These are phyloP conservation scores for Sinelater perroti DNA, from an alignment of 2,888 invertebrate genomes.

Conservation along the genomic window DNA sequence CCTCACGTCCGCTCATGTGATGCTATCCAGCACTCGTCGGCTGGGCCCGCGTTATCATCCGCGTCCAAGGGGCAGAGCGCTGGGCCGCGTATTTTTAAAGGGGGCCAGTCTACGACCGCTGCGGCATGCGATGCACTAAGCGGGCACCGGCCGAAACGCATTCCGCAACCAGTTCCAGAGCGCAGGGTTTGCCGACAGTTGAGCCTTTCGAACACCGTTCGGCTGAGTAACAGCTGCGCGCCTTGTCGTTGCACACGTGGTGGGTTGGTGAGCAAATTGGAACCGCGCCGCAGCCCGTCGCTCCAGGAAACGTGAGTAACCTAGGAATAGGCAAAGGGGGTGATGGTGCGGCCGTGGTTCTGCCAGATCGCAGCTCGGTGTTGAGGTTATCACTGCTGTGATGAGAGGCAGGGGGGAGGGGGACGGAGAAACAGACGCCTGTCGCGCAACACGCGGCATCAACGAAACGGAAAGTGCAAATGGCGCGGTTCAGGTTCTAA, in stretches of 20 bases:
- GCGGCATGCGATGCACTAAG: slow-evolving; percentile 22
- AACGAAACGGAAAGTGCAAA: no score
- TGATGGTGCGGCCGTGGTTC: no score
- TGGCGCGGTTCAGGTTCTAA: no score
- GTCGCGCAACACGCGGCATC: no score
- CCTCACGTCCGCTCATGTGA: slow-evolving; percentile 6
- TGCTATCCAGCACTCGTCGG: no score
- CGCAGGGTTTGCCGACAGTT: slow-evolving; percentile 15
- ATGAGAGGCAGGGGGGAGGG: no score
- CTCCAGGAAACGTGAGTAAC: no score
- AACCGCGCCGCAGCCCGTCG: not conserved
- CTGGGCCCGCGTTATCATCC: slow-evolving; percentile 1
- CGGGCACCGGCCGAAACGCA: slow-evolving; percentile 11
- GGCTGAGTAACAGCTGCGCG: slow-evolving; percentile 25
- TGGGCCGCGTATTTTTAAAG: slow-evolving; percentile 18
- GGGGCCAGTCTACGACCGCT: slow-evolving; percentile 19
- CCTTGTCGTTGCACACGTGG: slow-evolving; percentile 14
- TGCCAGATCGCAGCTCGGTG: no score
- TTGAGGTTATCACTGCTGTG: no score
- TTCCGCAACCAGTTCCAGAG: slow-evolving; percentile 25
- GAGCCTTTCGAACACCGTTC: not conserved
- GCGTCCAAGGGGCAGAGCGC: slow-evolving; percentile 11
- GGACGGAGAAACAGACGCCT: no score
- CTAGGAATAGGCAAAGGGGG: no score
- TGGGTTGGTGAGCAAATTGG: slow-evolving; percentile 5